These are phyloP conservation scores for Oncorhynchus keta DNA, from an alignment of 2,113 vertebrate species.

Conservation along the genomic window DNA sequence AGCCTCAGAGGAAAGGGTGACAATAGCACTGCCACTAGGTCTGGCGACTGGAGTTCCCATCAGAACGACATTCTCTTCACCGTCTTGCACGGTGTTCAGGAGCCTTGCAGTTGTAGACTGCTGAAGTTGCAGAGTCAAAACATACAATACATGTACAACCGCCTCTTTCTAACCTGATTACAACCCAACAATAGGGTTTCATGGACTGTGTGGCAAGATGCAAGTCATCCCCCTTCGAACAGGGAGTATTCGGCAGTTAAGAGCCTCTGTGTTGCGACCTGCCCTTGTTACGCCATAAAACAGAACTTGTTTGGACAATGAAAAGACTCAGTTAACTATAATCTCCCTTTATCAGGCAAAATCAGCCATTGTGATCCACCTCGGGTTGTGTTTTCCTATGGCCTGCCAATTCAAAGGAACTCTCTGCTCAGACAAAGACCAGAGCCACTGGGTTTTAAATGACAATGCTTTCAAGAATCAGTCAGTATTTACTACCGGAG, in stretches of 20 bases:
- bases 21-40: constrained; percentile 56
- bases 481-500: constrained; percentile 68
- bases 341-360: constrained; percentile 52
- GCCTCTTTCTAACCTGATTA: no score
- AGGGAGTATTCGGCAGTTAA: neutral
- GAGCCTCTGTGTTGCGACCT: constrained; percentile 16
- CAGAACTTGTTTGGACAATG: constrained; percentile 28
- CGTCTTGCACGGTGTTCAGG: constrained; percentile 52
- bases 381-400: constrained; percentile 43
- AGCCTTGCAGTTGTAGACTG: constrained; percentile 28
- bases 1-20: constrained; percentile 41
- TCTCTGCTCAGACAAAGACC: constrained; percentile 56
- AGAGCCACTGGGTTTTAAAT: constrained; percentile 61
- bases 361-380: constrained; percentile 48
- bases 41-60: constrained; percentile 53
- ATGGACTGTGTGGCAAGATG: neutral
- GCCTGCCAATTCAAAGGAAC: constrained; percentile 58
- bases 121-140: constrained; percentile 32
- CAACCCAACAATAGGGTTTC: neutral
- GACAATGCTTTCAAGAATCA: constrained; percentile 63
- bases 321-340: constrained; percentile 52
- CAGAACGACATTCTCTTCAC: constrained; percentile 57
- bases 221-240: constrained; percentile 8
- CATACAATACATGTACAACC: no score
- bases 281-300: constrained; percentile 45